Evolutionary conservation across 2,113 vertebrate species (phyloP).

Genomic region (Ageneiosus marmoratus): DNA sequence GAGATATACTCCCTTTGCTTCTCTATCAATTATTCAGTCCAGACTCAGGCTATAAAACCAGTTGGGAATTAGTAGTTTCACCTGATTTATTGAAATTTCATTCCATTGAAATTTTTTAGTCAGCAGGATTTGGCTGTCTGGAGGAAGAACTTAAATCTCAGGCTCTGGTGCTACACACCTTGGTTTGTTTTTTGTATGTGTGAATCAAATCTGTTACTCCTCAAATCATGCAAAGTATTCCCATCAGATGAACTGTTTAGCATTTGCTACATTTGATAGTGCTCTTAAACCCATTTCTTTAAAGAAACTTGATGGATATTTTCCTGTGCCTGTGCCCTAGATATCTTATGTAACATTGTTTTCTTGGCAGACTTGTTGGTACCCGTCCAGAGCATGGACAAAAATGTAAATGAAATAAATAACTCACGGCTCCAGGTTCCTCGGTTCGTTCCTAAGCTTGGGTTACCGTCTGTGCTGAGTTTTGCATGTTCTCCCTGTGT

Average conservation of each 20-base stretch:
- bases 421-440: neutral
- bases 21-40: constrained; percentile 4
- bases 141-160: neutral
- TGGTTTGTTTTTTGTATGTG: neutral
- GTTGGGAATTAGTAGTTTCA: constrained; percentile 14
- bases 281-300: neutral
- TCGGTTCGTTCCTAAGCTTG: constrained; percentile 5
- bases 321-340: constrained; percentile 1
- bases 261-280: neutral
- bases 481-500: neutral
- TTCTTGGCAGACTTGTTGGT: constrained; percentile 27
- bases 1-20: constrained; percentile 16
- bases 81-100: constrained; percentile 23
- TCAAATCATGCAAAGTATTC: neutral
- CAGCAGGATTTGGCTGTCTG: neutral
- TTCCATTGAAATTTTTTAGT: neutral
- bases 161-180: too few relatives aligned
- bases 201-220: constrained; percentile 17
- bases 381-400: constrained; percentile 4
- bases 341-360: constrained; percentile 26
- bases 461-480: constrained; percentile 11
- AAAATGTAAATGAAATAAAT: constrained; percentile 27
- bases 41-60: constrained; percentile 13
- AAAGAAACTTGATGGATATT: neutral
- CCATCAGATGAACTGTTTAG: too few relatives aligned